Percentiles rank a stretch among this genome's conserved stretches.
Conservation (phyloP, 2,888 invertebrate species). For the Orchesella flavescens region DNA sequence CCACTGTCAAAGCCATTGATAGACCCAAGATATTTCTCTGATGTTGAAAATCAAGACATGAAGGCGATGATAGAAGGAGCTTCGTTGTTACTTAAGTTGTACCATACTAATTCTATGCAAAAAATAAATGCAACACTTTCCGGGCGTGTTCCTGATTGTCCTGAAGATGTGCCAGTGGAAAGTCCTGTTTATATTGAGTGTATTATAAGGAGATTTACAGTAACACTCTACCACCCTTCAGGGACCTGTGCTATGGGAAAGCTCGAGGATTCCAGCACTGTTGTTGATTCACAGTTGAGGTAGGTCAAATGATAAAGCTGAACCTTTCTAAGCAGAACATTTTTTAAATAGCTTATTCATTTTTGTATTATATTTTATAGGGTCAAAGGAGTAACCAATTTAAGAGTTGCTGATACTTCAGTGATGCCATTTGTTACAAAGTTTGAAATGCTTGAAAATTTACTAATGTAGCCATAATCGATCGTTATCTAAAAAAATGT, state of each 20-base stretch:
- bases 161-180: constrained; percentile 18
- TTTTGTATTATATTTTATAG: constrained; percentile 15
- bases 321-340: background rate
- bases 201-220: background rate
- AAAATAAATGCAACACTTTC: constrained; percentile 34
- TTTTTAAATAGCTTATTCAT: background rate
- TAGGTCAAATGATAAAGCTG: background rate
- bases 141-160: constrained; percentile 33
- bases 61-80: constrained; percentile 48
- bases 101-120: constrained; percentile 31
- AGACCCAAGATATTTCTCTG: constrained; percentile 53
- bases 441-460: constrained; percentile 16
- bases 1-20: constrained; percentile 43
- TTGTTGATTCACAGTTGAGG: constrained; percentile 59
- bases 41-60: constrained; percentile 36
- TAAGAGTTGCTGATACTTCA: constrained; percentile 51
- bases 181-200: constrained; percentile 47
- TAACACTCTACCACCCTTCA: constrained; percentile 30
- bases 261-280: constrained; percentile 23
- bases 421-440: constrained; percentile 55
- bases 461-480: too few species aligned
- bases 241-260: constrained; percentile 57
- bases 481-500: too few species aligned
- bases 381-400: constrained; percentile 28
- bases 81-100: constrained; percentile 16